Percentiles rank a stretch among this genome's conserved stretches.
Evolutionary conservation across 2,797 vertebrate genomes (phyloP).

Genomic region (Halcyon chelicuti): DNA sequence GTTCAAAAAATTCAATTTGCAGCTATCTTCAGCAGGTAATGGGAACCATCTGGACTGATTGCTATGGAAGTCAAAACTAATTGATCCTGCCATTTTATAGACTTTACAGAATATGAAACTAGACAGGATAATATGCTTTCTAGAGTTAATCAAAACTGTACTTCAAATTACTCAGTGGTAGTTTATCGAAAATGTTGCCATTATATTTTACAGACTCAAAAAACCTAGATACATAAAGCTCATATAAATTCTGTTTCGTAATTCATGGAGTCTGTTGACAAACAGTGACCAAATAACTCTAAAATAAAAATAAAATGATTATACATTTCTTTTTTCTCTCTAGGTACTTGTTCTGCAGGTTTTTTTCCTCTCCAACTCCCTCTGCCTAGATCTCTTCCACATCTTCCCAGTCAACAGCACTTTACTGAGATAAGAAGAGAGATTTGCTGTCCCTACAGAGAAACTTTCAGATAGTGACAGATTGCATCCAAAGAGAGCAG

Average conservation of each 20-base stretch:
- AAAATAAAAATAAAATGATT: background rate
- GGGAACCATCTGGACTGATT: conserved; percentile 66
- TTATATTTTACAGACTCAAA: background rate
- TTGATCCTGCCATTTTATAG: conserved; percentile 60
- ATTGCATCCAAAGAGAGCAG: background rate
- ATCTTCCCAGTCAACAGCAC: background rate
- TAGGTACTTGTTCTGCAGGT: background rate
- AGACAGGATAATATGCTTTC: conserved; percentile 62
- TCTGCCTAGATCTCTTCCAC: background rate
- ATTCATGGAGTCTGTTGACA: background rate
- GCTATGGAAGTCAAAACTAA: conserved; percentile 73
- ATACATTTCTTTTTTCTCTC: background rate
- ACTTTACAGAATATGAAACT: conserved; percentile 68
- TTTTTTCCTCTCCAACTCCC: background rate
- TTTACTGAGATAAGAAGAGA: background rate
- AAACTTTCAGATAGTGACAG: background rate
- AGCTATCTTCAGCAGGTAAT: conserved; percentile 63
- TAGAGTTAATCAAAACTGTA: conserved; percentile 59
- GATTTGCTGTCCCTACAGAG: background rate
- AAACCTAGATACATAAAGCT: background rate
- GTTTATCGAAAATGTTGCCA: conserved; percentile 5
- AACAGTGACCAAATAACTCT: background rate
- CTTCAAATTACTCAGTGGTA: conserved; percentile 11
- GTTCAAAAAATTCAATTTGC: conserved; percentile 68
- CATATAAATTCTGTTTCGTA: background rate